Percentiles rank a stretch among this genome's conserved stretches.
Evolutionary conservation across 1,140 invertebrate species (phyloP).

Genomic region (Diabrotica undecimpunctata): DNA sequence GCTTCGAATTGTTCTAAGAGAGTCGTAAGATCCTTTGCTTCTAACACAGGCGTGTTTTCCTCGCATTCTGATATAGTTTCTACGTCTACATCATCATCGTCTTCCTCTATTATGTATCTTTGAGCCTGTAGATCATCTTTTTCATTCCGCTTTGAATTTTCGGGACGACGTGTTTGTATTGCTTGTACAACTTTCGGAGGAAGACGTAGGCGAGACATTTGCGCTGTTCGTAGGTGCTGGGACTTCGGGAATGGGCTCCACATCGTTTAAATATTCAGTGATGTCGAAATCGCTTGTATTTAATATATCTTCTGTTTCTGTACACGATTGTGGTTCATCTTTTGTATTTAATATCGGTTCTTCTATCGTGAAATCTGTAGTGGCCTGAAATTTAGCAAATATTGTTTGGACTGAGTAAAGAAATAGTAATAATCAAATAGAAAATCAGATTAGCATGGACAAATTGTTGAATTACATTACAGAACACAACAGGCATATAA

Average conservation of each 20-base stretch:
- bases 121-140: slow-evolving; percentile 38
- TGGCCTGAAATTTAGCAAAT: not conserved
- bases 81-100: slow-evolving; percentile 37
- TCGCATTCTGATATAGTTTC: slow-evolving; percentile 37
- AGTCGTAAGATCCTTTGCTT: slow-evolving; percentile 52
- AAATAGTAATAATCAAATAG: no score
- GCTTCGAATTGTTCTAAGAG: slow-evolving; percentile 56
- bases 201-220: not conserved
- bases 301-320: not conserved
- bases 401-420: no score
- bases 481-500: no score
- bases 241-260: not conserved
- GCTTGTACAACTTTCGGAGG: slow-evolving; percentile 9
- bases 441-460: no score
- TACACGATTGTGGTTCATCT: not conserved
- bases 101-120: slow-evolving; percentile 37
- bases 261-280: slow-evolving; percentile 24
- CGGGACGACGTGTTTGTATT: slow-evolving; percentile 1
- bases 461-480: no score
- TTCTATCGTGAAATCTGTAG: slow-evolving; percentile 4
- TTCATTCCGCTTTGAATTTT: slow-evolving; percentile 32
- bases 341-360: slow-evolving; percentile 4
- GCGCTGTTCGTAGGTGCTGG: not conserved
- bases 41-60: slow-evolving; percentile 43
- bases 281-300: slow-evolving; percentile 23